Base-by-base conservation (phyloP, 2,888 invertebrate genomes). In the Stenurella melanura region DNA sequence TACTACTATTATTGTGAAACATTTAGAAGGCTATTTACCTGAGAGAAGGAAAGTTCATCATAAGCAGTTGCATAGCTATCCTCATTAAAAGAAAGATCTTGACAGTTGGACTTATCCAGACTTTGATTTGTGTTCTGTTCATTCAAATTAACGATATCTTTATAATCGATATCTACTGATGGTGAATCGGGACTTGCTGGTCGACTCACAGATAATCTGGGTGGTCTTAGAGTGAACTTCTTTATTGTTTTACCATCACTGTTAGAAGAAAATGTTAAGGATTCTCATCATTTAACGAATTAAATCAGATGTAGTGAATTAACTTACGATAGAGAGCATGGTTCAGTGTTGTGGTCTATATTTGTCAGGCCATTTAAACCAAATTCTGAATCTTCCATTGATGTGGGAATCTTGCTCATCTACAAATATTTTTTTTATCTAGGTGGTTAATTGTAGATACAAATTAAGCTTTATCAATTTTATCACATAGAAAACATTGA, bases 111-210 rank as follows among this genome's bases (percentile, higher is more conserved):
- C 17, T 10, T 42, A 6, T 63, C 63, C 12, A 30, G 21, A 30
- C 30, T 63, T 17, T 60, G 19, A 42, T n/a, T 60, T 19, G 54
- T 26, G 30, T 63, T 18, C 7, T 18, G 54, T 63, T 54, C 34
- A n/a, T 63, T 72, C 6, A 50, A 30, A 6, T 54, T 50, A 50
- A 34, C 17, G 17, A 63, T 42, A 17, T 72, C 38, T 6, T 63
- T n/a, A 17, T 38, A 15, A 10, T 73, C 68, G 15, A 74, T 30
- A 57, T 80, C 80, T 21, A 76, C 11, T n/a, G 76, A 77, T 10
- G 81, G 78, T 1, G 83, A 81, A 78, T 82, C 80, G 6, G 82
- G 82, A 77, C 82, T 81, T 1, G 21, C 77, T 9, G 80, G 70
- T 56, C 81, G 74, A 26, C 72, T 80, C 10, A 71, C 7, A 42